Evolutionary conservation across 2,113 vertebrate genomes (phyloP).

Genomic region (Melanocharis versteri): DNA sequence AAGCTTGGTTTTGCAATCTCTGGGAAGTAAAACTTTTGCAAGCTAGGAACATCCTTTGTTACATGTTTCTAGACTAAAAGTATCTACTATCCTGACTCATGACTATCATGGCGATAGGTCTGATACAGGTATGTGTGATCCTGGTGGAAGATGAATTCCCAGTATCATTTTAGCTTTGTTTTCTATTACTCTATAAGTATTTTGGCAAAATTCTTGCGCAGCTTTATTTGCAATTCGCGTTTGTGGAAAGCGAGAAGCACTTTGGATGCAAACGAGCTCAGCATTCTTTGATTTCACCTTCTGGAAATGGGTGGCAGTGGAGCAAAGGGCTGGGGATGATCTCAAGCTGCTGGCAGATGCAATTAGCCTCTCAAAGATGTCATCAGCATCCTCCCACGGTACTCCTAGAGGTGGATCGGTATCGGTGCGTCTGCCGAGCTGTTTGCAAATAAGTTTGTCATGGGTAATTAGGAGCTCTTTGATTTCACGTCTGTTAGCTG

Average conservation of each 20-base stretch:
- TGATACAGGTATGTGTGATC: neutral
- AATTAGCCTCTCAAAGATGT: slow-evolving; percentile 1
- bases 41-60: neutral
- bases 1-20: neutral
- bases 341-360: neutral
- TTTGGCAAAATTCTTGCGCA: neutral
- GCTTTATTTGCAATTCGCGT: neutral
- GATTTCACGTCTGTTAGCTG: neutral
- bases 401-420: neutral
- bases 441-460: slow-evolving; percentile 21
- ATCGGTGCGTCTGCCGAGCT: neutral
- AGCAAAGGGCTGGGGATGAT: neutral
- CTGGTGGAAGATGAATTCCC: neutral
- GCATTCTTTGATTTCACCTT: slow-evolving; percentile 3
- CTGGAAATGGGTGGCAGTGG: neutral
- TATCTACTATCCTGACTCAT: fast-evolving
- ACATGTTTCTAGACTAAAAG: neutral
- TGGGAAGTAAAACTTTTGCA: neutral
- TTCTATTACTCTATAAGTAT: neutral
- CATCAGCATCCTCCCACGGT: neutral
- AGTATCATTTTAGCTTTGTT: neutral
- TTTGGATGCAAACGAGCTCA: neutral
- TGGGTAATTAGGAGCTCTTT: neutral
- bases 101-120: fast-evolving
- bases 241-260: neutral